Evolutionary conservation across 2,888 invertebrate species (phyloP).

Genomic region (Dasysyrphus albostriatus): DNA sequence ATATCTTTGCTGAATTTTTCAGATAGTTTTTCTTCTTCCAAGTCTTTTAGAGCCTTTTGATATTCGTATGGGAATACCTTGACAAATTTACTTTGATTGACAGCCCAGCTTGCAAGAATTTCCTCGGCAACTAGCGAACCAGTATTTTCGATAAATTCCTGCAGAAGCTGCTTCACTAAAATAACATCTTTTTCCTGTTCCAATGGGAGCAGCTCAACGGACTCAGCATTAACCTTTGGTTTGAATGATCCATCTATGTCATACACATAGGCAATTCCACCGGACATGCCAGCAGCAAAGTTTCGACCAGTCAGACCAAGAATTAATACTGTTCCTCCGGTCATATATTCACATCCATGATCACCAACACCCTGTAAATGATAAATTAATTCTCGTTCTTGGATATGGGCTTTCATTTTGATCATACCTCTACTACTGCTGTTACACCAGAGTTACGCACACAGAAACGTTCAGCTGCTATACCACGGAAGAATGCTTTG

Average conservation of each 20-base stretch:
- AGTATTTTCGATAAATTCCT: conserved; percentile 94
- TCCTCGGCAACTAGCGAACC: conserved; percentile 93
- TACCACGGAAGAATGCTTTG: conserved; percentile 96
- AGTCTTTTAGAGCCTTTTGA: conserved; percentile 92
- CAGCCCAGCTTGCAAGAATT: conserved; percentile 92
- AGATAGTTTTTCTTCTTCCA: conserved; percentile 84
- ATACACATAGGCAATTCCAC: conserved; percentile 97
- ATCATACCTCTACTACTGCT: conserved; percentile 93
- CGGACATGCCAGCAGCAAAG: conserved; percentile 99
- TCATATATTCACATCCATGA: conserved; percentile 99
- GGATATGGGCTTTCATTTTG: background rate
- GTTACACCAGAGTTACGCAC: conserved; percentile 98
- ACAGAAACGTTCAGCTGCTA: conserved; percentile 99
- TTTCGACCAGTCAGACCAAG: conserved; percentile 98
- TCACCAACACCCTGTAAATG: conserved; percentile 93
- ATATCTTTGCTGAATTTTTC: conserved; percentile 78
- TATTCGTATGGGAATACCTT: conserved; percentile 99
- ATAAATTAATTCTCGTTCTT: background rate
- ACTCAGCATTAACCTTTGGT: conserved; percentile 96
- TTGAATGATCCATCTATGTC: conserved; percentile 94
- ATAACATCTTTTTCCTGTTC: conserved; percentile 91
- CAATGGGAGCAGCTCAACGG: conserved; percentile 95
- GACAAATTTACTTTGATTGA: conserved; percentile 90
- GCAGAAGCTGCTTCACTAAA: conserved; percentile 90
- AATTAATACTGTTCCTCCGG: conserved; percentile 95